phyloP scores from a whole-genome alignment of 2,888 invertebrate species.

The Catocala nupta region DNA sequence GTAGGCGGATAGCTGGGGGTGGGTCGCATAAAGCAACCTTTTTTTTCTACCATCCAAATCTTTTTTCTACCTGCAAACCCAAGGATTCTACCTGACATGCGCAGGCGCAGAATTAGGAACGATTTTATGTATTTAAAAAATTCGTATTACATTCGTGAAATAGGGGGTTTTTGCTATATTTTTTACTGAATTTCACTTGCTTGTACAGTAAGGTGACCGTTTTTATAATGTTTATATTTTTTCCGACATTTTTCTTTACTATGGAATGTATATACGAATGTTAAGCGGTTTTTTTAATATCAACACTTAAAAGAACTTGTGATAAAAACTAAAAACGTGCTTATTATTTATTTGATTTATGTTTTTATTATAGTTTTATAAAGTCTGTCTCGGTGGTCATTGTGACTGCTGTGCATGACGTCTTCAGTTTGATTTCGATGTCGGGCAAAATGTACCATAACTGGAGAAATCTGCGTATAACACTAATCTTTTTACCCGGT shows the following conservation, averaged over 20 bases:
- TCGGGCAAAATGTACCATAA: too few species aligned
- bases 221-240: constrained; percentile 75
- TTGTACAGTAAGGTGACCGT: constrained; percentile 63
- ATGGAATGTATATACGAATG: not conserved
- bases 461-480: too few species aligned
- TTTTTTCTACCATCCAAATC: constrained; percentile 76
- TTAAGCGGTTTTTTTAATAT: not conserved
- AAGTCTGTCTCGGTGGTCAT: too few species aligned
- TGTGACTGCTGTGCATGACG: too few species aligned
- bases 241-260: constrained; percentile 23
- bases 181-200: constrained; percentile 82
- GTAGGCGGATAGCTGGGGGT: constrained; percentile 79
- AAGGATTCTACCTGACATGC: constrained; percentile 78
- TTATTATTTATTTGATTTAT: too few species aligned
- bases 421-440: too few species aligned
- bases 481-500: too few species aligned
- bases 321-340: not conserved
- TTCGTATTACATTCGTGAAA: constrained; percentile 59
- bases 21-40: constrained; percentile 82
- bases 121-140: constrained; percentile 72
- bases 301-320: not conserved
- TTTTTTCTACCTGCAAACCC: constrained; percentile 86
- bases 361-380: too few species aligned
- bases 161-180: constrained; percentile 79
- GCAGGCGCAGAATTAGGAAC: constrained; percentile 77